Evolutionary conservation across 2,888 invertebrate species (phyloP).

Genomic region (Cheilosia pagana): DNA sequence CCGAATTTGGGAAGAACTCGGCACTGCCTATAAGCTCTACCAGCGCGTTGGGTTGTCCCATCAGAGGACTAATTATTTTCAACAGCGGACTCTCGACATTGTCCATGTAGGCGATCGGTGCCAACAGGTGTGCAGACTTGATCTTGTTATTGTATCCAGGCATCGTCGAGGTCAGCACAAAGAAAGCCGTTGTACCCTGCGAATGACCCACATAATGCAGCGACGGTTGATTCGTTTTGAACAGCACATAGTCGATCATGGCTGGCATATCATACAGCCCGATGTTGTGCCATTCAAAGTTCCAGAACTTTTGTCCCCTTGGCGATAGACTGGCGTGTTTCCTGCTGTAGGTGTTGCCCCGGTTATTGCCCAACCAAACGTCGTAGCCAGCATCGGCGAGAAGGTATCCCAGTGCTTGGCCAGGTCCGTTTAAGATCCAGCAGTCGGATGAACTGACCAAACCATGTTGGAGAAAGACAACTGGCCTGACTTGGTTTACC

Average conservation of each 20-base stretch:
- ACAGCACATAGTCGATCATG: conserved; percentile 80
- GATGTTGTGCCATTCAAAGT: conserved; percentile 82
- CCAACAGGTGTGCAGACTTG: conserved; percentile 80
- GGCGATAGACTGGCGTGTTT: conserved; percentile 84
- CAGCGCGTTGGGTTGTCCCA: conserved; percentile 81
- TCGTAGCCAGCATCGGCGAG: conserved; percentile 80
- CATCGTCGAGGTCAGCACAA: conserved; percentile 80
- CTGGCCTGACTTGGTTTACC: conserved; percentile 83
- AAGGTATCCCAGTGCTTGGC: conserved; percentile 84
- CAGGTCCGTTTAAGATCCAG: conserved; percentile 89
- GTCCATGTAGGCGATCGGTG: conserved; percentile 81
- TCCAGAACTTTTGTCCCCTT: conserved; percentile 79
- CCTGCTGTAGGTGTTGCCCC: conserved; percentile 91
- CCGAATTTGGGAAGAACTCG: conserved; percentile 82
- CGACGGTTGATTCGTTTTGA: conserved; percentile 77
- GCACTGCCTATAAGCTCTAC: conserved; percentile 80
- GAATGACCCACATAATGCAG: conserved; percentile 82
- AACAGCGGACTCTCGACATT: conserved; percentile 84
- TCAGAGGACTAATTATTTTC: conserved; percentile 86
- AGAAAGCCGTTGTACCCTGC: conserved; percentile 81
- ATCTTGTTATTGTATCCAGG: conserved; percentile 80
- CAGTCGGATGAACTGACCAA: conserved; percentile 90
- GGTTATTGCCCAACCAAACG: conserved; percentile 93
- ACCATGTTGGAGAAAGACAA: conserved; percentile 90
- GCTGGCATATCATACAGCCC: conserved; percentile 81